phyloP scores from a whole-genome alignment of 1,140 invertebrate species.

The Psix sp. region DNA sequence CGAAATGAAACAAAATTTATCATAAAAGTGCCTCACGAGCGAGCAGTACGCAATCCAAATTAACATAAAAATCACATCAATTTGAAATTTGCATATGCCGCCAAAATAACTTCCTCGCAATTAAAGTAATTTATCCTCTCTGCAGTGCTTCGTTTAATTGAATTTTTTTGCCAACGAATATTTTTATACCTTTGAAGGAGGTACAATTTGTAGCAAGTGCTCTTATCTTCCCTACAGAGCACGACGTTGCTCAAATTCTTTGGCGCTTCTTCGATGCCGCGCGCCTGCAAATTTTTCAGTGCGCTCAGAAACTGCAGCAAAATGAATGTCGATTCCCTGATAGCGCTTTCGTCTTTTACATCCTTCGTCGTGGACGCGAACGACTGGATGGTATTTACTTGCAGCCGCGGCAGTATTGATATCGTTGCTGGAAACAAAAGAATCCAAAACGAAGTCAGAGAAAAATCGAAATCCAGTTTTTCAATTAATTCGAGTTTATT shows the following conservation, averaged over 20 bases:
- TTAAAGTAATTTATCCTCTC: too few species aligned
- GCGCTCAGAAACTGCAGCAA: slow-evolving; percentile 88
- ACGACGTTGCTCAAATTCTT: slow-evolving; percentile 82
- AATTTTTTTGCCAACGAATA: too few species aligned
- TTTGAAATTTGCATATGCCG: too few species aligned
- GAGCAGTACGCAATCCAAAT: too few species aligned
- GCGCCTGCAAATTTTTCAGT: slow-evolving; percentile 88
- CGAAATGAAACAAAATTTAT: too few species aligned
- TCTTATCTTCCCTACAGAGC: slow-evolving; percentile 79
- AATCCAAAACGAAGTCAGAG: slow-evolving; percentile 4
- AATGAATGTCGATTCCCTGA: slow-evolving; percentile 82
- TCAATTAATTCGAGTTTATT: neutral
- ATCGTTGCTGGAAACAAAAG: slow-evolving; percentile 80
- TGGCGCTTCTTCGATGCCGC: slow-evolving; percentile 87
- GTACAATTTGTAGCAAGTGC: slow-evolving; percentile 81
- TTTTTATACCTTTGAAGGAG: slow-evolving; percentile 84
- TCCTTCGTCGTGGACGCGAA: slow-evolving; percentile 76
- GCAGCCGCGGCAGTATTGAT: slow-evolving; percentile 82
- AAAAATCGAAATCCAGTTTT: neutral
- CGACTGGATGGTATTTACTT: slow-evolving; percentile 83
- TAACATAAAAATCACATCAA: too few species aligned
- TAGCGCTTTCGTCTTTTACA: slow-evolving; percentile 71
- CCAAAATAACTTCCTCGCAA: too few species aligned
- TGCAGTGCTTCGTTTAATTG: slow-evolving; percentile 4
- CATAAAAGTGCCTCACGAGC: too few species aligned